These are phyloP conservation scores for Speoplatyrhinus poulsoni DNA, from an alignment of 2,113 vertebrate genomes.

Conservation along the genomic window DNA sequence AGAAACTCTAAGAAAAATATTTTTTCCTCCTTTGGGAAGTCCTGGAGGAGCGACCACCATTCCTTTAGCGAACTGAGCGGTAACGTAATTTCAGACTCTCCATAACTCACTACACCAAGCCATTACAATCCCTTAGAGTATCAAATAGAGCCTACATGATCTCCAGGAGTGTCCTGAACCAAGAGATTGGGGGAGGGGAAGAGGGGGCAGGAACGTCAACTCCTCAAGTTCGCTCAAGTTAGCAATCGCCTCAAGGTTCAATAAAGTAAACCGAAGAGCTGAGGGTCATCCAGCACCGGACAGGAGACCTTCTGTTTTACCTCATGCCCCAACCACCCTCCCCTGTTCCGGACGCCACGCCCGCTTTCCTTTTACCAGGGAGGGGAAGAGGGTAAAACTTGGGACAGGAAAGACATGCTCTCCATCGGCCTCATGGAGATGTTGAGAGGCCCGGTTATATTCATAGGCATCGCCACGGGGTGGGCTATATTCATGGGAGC, in stretches of 20 bases:
- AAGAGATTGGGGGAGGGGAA: neutral
- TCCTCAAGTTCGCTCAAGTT: slow-evolving; percentile 37
- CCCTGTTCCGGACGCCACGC: slow-evolving; percentile 30
- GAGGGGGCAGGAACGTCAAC: too few relatives aligned
- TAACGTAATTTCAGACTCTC: slow-evolving; percentile 65
- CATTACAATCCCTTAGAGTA: slow-evolving; percentile 61
- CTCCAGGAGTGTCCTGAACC: slow-evolving; percentile 38
- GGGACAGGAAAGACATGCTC: slow-evolving; percentile 98
- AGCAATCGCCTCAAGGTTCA: slow-evolving; percentile 46
- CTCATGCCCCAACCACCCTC: slow-evolving; percentile 50
- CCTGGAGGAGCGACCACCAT: slow-evolving; percentile 42
- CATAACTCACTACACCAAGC: slow-evolving; percentile 63
- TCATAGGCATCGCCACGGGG: slow-evolving; percentile 97
- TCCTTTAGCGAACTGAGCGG: slow-evolving; percentile 18
- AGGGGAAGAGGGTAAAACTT: slow-evolving; percentile 95
- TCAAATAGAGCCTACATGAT: slow-evolving; percentile 54
- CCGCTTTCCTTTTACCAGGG: slow-evolving; percentile 83
- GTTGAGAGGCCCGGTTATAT: slow-evolving; percentile 91
- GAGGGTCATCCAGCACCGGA: slow-evolving; percentile 40
- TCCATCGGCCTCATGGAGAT: slow-evolving; percentile 97
- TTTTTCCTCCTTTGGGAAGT: slow-evolving; percentile 46
- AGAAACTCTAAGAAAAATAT: slow-evolving; percentile 37
- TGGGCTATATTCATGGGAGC: slow-evolving; percentile 94
- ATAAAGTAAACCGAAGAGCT: slow-evolving; percentile 33
- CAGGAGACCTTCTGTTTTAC: slow-evolving; percentile 37